These are phyloP conservation scores for Atractosteus spatula DNA, from an alignment of 2,113 vertebrate genomes.

Conservation along the genomic window DNA sequence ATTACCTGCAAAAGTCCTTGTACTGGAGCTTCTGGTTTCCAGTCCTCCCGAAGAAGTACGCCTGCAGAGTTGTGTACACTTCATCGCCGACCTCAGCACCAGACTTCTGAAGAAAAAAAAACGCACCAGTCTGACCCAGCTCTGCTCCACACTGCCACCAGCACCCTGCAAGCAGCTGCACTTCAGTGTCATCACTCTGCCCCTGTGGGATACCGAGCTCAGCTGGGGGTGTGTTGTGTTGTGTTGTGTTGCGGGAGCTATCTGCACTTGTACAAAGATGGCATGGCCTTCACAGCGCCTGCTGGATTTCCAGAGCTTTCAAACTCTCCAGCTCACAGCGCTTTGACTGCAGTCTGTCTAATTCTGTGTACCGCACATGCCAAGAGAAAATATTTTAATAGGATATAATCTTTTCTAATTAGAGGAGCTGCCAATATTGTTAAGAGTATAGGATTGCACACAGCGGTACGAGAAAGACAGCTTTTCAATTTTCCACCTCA, in stretches of 20 bases:
- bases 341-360: slow-evolving; percentile 19
- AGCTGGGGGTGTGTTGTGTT: too few species aligned
- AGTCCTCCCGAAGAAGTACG: slow-evolving; percentile 85
- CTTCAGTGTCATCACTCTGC: too few species aligned
- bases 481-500: neutral
- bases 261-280: neutral
- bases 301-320: neutral
- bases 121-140: too few species aligned
- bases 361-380: slow-evolving; percentile 23
- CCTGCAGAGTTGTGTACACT: slow-evolving; percentile 82
- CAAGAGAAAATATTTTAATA: slow-evolving; percentile 25
- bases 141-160: too few species aligned
- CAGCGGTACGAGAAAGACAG: slow-evolving; percentile 2
- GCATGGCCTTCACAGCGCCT: neutral
- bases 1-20: slow-evolving; percentile 82
- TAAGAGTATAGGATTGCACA: slow-evolving; percentile 8
- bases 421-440: slow-evolving; percentile 24
- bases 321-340: too few species aligned
- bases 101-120: slow-evolving; percentile 10
- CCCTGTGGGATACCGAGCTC: too few species aligned
- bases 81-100: slow-evolving; percentile 15
- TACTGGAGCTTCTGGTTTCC: slow-evolving; percentile 85
- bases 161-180: too few species aligned
- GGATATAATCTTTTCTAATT: slow-evolving; percentile 29
- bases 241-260: too few species aligned